Conservation (phyloP, 2,797 vertebrate genomes). For the Ciconia nigra region DNA sequence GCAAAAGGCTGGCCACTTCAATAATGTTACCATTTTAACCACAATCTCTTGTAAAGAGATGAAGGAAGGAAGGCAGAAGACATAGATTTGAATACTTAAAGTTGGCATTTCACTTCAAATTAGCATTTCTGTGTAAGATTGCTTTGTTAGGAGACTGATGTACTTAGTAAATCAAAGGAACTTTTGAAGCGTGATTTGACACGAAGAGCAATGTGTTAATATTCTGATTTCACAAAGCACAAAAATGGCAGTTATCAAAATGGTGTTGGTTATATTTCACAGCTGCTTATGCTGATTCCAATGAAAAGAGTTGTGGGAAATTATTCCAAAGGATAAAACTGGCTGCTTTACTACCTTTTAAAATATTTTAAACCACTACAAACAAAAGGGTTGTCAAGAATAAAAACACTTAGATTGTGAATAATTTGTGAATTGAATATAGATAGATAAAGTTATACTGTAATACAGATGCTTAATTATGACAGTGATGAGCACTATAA, state of each 20-base stretch:
- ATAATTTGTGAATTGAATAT: not conserved
- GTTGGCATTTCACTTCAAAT: not conserved
- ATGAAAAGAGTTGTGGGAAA: slow-evolving; percentile 30
- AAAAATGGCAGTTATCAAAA: slow-evolving; percentile 44
- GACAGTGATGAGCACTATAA: not conserved
- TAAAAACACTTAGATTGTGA: not conserved
- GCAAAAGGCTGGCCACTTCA: not conserved
- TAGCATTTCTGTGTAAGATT: not conserved
- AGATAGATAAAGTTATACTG: not conserved
- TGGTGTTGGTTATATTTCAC: slow-evolving; percentile 56
- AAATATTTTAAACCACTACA: slow-evolving; percentile 1
- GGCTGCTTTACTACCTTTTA: slow-evolving; percentile 39
- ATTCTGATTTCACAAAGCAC: slow-evolving; percentile 24
- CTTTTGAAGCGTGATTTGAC: slow-evolving; percentile 20
- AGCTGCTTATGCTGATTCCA: slow-evolving; percentile 48
- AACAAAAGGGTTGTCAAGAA: slow-evolving; percentile 19
- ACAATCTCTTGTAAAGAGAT: not conserved
- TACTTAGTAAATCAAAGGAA: slow-evolving; percentile 37
- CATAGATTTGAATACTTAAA: not conserved
- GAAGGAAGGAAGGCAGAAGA: not conserved
- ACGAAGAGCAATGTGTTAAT: not conserved
- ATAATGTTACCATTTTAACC: not conserved
- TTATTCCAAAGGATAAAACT: slow-evolving; percentile 31
- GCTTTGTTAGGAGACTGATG: not conserved
- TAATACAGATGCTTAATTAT: not conserved